Evolutionary conservation across 2,888 invertebrate species (phyloP).

Genomic region (Dione juno): DNA sequence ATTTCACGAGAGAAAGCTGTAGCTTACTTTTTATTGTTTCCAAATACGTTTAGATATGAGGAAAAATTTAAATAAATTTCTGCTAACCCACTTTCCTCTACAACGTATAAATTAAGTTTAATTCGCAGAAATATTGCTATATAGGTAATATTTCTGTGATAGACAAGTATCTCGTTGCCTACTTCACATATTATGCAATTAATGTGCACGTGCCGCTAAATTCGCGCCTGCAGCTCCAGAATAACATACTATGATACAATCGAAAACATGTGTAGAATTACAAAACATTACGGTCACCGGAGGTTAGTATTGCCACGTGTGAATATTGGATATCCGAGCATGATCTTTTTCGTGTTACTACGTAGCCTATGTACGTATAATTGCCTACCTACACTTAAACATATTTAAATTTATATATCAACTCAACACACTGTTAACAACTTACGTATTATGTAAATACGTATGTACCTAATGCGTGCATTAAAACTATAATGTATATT

Average conservation of each 20-base stretch:
- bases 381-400: too few relatives aligned
- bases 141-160: background rate
- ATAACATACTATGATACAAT: conserved; percentile 50
- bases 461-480: too few relatives aligned
- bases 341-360: background rate
- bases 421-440: background rate
- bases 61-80: conserved; percentile 11
- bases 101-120: background rate
- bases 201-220: background rate
- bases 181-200: background rate
- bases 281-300: conserved; percentile 54
- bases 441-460: background rate
- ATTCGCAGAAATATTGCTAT: conserved; percentile 3
- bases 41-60: background rate
- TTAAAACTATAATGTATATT: too few relatives aligned
- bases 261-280: conserved; percentile 55
- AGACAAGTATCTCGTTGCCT: background rate
- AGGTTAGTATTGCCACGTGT: conserved; percentile 46
- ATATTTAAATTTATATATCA: background rate
- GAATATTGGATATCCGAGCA: conserved; percentile 11
- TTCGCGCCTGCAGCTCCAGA: conserved; percentile 3
- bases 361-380: background rate
- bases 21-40: background rate
- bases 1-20: background rate
- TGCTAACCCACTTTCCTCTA: background rate